phyloP scores from a whole-genome alignment of 2,797 vertebrate species.

The Chrysolophus pictus region DNA sequence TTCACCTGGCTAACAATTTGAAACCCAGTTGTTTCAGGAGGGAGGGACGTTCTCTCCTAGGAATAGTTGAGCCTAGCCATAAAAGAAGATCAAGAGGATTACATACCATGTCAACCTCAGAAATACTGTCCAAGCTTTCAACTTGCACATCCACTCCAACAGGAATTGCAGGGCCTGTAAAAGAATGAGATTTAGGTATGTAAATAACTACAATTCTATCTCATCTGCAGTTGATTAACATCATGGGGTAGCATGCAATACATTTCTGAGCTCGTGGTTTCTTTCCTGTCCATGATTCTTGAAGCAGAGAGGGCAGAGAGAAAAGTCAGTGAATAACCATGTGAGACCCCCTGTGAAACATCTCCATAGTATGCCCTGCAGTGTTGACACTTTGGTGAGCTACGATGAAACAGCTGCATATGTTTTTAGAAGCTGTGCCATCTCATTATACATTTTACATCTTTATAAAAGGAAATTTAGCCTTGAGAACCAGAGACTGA shows the following conservation, averaged over 20 bases:
- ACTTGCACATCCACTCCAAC: slow-evolving; percentile 96
- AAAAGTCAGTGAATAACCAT: neutral
- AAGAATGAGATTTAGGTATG: slow-evolving; percentile 48
- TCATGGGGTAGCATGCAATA: neutral
- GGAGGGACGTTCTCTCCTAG: neutral
- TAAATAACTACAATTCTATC: neutral
- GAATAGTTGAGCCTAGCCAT: neutral
- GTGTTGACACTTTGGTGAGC: neutral
- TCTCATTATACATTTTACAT: neutral
- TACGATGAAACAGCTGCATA: neutral
- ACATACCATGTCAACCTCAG: slow-evolving; percentile 96
- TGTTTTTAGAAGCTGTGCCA: neutral
- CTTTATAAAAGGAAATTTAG: neutral
- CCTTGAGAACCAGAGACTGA: neutral
- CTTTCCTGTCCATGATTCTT: neutral
- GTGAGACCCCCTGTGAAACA: neutral
- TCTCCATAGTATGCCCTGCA: neutral
- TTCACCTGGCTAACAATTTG: neutral
- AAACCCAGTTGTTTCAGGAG: neutral
- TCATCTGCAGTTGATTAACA: neutral
- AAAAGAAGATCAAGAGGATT: neutral
- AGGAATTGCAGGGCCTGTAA: slow-evolving; percentile 92
- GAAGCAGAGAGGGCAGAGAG: neutral
- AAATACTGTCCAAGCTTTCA: slow-evolving; percentile 97
- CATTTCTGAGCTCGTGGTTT: neutral